Evolutionary conservation across 2,113 vertebrate species (phyloP).

Genomic region (Plotosus lineatus): DNA sequence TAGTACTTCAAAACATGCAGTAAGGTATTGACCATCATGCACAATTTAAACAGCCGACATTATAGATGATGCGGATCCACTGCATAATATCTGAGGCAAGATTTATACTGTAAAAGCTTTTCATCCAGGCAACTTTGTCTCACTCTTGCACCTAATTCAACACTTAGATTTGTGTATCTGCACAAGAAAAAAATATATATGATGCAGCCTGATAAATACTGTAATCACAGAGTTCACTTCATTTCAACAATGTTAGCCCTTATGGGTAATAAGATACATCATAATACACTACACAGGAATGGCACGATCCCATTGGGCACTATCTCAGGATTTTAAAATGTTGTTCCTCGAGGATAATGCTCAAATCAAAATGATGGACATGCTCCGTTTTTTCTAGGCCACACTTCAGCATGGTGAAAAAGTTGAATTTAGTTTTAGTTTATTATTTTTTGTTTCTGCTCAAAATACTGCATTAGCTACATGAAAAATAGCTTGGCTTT

Average conservation of each 20-base stretch:
- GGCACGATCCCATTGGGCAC: too few relatives aligned
- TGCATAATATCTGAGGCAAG: conserved; percentile 79
- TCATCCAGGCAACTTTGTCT: conserved; percentile 72
- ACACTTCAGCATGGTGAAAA: too few relatives aligned
- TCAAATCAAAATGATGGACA: too few relatives aligned
- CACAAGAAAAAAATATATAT: conserved; percentile 7
- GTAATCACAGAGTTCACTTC: neutral
- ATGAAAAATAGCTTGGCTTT: too few relatives aligned
- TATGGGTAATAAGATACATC: neutral
- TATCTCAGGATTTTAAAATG: too few relatives aligned
- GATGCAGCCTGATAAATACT: neutral
- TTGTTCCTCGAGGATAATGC: too few relatives aligned
- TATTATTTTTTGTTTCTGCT: too few relatives aligned
- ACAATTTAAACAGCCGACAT: conserved; percentile 71
- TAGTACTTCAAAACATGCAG: neutral
- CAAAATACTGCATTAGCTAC: too few relatives aligned
- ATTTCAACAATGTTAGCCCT: neutral
- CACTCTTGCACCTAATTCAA: conserved; percentile 67
- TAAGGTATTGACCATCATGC: neutral
- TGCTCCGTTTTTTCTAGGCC: too few relatives aligned
- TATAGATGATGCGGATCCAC: conserved; percentile 68
- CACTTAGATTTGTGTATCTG: conserved; percentile 81
- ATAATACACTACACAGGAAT: too few relatives aligned
- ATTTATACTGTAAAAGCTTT: conserved; percentile 78
- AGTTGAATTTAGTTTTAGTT: too few relatives aligned